Conservation (phyloP, 2,113 vertebrate genomes). For the Ceuthmochares aereus region DNA sequence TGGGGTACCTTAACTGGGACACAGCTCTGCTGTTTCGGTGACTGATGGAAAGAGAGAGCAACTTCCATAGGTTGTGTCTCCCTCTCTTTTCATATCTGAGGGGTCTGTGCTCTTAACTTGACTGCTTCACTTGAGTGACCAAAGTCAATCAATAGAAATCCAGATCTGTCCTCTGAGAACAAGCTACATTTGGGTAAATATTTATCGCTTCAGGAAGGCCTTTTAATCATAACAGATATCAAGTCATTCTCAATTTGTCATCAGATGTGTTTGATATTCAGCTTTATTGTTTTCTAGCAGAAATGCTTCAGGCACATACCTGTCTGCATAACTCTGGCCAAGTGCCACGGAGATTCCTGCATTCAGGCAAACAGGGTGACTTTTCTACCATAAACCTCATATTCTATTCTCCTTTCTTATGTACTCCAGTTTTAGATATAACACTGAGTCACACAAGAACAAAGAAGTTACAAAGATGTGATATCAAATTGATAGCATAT, state of each 20-base stretch:
- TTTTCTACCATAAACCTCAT: background rate
- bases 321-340: background rate
- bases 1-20: background rate
- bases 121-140: background rate
- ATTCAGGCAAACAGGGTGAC: background rate
- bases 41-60: background rate
- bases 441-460: background rate
- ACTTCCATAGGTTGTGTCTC: background rate
- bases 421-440: background rate
- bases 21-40: background rate
- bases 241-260: background rate
- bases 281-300: background rate
- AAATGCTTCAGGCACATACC: background rate
- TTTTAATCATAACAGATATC: conserved; percentile 28
- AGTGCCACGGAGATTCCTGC: background rate
- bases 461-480: background rate
- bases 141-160: background rate
- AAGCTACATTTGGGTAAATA: background rate
- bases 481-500: background rate
- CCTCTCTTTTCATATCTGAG: background rate
- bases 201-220: background rate
- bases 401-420: background rate
- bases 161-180: background rate
- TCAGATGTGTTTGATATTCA: conserved; percentile 4
- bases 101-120: background rate